These are phyloP conservation scores for Falco concolor DNA, from an alignment of 2,797 vertebrate species.

Conservation along the genomic window DNA sequence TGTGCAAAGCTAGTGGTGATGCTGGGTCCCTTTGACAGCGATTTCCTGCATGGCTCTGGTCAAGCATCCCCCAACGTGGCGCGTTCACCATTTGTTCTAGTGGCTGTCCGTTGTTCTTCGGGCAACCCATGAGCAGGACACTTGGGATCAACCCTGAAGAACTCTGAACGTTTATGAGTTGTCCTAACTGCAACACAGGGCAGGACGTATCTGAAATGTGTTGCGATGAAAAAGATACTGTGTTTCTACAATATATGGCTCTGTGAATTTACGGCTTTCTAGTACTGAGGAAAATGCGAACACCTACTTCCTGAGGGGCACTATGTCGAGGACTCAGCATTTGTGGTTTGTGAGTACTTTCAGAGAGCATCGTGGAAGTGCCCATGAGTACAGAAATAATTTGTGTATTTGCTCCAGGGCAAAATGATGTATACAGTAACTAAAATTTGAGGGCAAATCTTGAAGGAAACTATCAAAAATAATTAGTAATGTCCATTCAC, in stretches of 20 bases:
- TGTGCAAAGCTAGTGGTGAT: not conserved
- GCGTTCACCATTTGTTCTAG: not conserved
- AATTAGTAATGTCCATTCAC: not conserved
- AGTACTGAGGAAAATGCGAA: not conserved
- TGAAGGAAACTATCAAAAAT: not conserved
- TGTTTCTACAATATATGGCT: not conserved
- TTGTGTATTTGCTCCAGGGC: not conserved
- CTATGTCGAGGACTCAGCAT: not conserved
- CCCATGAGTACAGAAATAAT: not conserved
- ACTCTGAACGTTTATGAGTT: not conserved
- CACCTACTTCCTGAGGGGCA: not conserved
- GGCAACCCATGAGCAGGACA: rapidly evolving
- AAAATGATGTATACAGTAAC: not conserved
- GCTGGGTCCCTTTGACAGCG: not conserved
- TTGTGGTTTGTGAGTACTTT: not conserved
- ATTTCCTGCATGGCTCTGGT: not conserved
- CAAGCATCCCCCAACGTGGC: not conserved
- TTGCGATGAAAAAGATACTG: not conserved
- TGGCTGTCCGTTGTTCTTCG: not conserved
- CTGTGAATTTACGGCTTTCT: not conserved
- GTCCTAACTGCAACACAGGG: not conserved
- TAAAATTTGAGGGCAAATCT: not conserved
- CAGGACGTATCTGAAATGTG: not conserved
- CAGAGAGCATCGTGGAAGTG: not conserved
- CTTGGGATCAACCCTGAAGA: not conserved